Evolutionary conservation across 2,888 invertebrate genomes (phyloP), one percentile per base, ranked within the genome.

Genomic region (Leuctra nigra): DNA sequence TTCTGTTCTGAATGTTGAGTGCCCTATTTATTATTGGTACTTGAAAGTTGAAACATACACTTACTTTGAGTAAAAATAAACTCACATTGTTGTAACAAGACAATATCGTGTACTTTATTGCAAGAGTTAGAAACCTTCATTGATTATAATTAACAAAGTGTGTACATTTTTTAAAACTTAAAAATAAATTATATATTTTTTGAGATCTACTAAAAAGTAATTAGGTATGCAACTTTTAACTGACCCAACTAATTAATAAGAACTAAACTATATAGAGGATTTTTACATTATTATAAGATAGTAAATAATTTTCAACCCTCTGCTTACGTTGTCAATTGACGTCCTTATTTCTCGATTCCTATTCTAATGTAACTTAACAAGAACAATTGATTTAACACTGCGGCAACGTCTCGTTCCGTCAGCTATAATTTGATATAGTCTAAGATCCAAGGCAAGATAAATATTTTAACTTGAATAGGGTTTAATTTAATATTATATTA

Each of bases 101-200:
- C 20, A 29, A 4, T 48, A 18, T 50, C 16, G 16, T 50, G 50
- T 9, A 50, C 33, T 50, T 50, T 50, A 50, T 50, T 50, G 50
- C 50, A 50, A 50, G 50, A 50, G 20, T 50, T 33, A 18, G 35
- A 35, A 50, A 50, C 35, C 33, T 16, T 22, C 22, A 6, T 22
- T 13, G 33, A 13, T 29, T 29, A 44, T 44, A 18, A 20, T 44
- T 18, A 16, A 39, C 18, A 39, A 39, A 18, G 18, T 39, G 16
- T 39, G 13, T 13, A 18, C n/a, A n/a, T n/a, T n/a, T n/a, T n/a
- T n/a, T n/a, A n/a, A n/a, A n/a, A n/a, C n/a, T n/a, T n/a, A 16
- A 39, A 39, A 36, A 14, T 3, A 39, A 39, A 39, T 13, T 39
- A 20, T 39, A 20, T 39, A 20, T 18, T 16, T 18, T 11, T 29